These are phyloP conservation scores for Pycnonotus jocosus DNA, from an alignment of 2,113 vertebrate species.

Conservation along the genomic window DNA sequence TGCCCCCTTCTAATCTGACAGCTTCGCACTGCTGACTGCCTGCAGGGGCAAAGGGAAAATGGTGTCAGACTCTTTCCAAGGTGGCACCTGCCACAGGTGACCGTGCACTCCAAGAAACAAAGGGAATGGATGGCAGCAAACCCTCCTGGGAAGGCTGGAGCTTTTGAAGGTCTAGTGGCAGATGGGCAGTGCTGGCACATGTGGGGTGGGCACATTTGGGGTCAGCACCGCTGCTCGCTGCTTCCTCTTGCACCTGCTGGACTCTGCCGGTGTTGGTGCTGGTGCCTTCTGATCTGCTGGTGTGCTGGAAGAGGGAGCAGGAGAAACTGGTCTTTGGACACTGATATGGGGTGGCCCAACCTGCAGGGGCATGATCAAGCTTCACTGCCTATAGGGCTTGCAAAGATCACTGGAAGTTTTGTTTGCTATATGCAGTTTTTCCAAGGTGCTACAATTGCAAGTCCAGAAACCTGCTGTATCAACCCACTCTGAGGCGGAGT, in stretches of 20 bases:
- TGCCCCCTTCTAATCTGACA: background rate
- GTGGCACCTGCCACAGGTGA: background rate
- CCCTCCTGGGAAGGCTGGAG: background rate
- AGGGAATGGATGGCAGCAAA: background rate
- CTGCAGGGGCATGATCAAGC: background rate
- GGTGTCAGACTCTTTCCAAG: background rate
- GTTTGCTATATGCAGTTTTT: background rate
- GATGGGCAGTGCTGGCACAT: background rate
- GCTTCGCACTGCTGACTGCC: no score
- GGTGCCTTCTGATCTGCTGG: background rate
- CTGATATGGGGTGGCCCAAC: no score
- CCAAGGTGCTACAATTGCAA: background rate
- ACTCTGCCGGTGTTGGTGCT: accelerated
- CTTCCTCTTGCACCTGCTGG: accelerated
- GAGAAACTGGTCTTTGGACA: background rate
- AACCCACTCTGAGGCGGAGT: accelerated
- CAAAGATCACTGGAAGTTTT: background rate
- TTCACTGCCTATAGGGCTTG: background rate
- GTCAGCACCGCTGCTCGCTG: accelerated
- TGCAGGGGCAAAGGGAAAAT: background rate
- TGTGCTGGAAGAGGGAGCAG: background rate
- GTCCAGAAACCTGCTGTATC: accelerated
- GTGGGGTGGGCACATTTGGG: no score
- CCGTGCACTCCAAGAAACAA: background rate
- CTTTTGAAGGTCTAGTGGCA: background rate